A percentile compares a stretch with the other conserved stretches of the same genome.
phyloP scores from a whole-genome alignment of 2,113 vertebrate species.

The Alethe diademata region DNA sequence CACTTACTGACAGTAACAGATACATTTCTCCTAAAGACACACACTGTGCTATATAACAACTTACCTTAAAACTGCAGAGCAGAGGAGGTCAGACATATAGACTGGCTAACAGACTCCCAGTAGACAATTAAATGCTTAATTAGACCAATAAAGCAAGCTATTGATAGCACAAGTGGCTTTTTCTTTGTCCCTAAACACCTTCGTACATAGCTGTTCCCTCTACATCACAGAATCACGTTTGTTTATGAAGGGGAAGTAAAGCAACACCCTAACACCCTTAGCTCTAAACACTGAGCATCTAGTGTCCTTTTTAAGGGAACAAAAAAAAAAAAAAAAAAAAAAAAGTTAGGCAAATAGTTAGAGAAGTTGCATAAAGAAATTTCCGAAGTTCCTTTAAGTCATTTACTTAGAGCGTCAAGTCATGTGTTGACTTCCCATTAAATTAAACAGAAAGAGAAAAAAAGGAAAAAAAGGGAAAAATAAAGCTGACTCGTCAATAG shows the following conservation, averaged over 20 bases:
- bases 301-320: background rate
- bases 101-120: background rate
- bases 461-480: fast-evolving
- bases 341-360: background rate
- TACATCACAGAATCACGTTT: background rate
- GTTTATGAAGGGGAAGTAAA: background rate
- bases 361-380: background rate
- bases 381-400: background rate
- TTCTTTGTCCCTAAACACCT: background rate
- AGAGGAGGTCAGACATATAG: background rate
- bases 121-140: background rate
- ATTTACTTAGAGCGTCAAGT: background rate
- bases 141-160: background rate
- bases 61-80: background rate
- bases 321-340: background rate
- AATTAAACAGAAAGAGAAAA: background rate
- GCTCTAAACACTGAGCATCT: background rate
- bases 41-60: background rate
- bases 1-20: background rate
- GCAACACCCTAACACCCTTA: background rate
- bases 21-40: background rate
- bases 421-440: fast-evolving
- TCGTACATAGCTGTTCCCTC: background rate
- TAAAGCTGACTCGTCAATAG: background rate
- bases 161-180: fast-evolving